phyloP scores from a whole-genome alignment of 2,888 invertebrate species.

The Caenorhabditis doughertyi region DNA sequence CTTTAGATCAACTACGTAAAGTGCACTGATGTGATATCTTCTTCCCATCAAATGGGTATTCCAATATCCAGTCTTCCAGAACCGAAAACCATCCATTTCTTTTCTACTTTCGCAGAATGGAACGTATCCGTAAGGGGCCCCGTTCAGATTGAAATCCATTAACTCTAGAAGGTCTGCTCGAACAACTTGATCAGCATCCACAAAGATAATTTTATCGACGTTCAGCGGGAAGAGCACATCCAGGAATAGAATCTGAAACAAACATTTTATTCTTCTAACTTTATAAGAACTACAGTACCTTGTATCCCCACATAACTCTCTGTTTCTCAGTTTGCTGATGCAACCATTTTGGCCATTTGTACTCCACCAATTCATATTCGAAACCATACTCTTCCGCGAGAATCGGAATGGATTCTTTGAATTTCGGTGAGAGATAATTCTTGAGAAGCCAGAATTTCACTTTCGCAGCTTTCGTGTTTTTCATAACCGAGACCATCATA shows the following conservation, averaged over 20 bases:
- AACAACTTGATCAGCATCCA: slow-evolving; percentile 94
- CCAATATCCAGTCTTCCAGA: slow-evolving; percentile 99
- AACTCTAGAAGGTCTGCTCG: slow-evolving; percentile 81
- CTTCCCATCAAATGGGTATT: slow-evolving; percentile 95
- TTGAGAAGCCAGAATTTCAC: slow-evolving; percentile 99
- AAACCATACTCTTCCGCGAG: slow-evolving; percentile 97
- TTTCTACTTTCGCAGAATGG: slow-evolving; percentile 97
- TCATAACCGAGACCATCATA: slow-evolving; percentile 93
- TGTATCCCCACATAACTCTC: slow-evolving; percentile 95
- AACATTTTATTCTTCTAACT: not conserved
- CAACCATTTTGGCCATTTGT: slow-evolving; percentile 99
- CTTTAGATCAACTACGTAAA: slow-evolving; percentile 95
- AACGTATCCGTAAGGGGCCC: slow-evolving; percentile 87
- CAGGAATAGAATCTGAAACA: slow-evolving; percentile 91
- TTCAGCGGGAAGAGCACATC: slow-evolving; percentile 98
- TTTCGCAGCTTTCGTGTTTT: slow-evolving; percentile 90
- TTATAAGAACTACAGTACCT: slow-evolving; percentile 36
- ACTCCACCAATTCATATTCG: slow-evolving; percentile 97
- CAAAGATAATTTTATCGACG: slow-evolving; percentile 98
- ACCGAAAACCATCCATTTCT: slow-evolving; percentile 99
- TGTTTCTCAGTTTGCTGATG: slow-evolving; percentile 99
- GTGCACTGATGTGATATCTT: slow-evolving; percentile 90
- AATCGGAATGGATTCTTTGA: slow-evolving; percentile 95
- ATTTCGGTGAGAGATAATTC: slow-evolving; percentile 96
- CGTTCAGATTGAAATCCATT: slow-evolving; percentile 87